These are phyloP conservation scores for Anisognathus igniventris DNA, from an alignment of 2,797 vertebrate genomes.

Conservation along the genomic window DNA sequence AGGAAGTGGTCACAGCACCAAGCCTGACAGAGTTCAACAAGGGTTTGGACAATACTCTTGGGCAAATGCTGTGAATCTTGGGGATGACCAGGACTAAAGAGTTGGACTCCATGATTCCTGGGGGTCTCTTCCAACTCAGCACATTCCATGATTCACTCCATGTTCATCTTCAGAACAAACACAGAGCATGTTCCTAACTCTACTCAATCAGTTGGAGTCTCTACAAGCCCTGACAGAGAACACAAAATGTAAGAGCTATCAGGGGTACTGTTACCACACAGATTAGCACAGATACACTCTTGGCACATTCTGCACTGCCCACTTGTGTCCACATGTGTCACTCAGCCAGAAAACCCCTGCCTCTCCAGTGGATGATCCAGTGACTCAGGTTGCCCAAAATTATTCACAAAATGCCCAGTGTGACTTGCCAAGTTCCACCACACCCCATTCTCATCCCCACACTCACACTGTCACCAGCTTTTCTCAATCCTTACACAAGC, in stretches of 20 bases:
- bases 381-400: neutral
- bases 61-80: neutral
- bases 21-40: neutral
- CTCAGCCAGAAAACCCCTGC: neutral
- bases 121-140: neutral
- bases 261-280: too few species aligned
- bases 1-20: neutral
- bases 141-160: neutral
- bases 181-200: neutral
- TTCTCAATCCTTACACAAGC: neutral
- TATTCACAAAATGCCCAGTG: neutral
- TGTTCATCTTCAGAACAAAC: neutral
- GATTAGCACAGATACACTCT: rapidly evolving
- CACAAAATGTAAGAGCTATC: neutral
- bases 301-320: neutral
- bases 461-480: neutral
- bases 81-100: neutral
- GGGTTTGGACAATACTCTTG: neutral
- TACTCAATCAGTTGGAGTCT: neutral
- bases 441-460: neutral
- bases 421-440: neutral
- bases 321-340: neutral
- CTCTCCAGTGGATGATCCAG: neutral
- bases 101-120: neutral
- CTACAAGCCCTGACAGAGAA: neutral